Percentiles rank a stretch among this genome's conserved stretches.
Evolutionary conservation across 2,113 vertebrate genomes (phyloP).

Genomic region (Elephantulus edwardii): DNA sequence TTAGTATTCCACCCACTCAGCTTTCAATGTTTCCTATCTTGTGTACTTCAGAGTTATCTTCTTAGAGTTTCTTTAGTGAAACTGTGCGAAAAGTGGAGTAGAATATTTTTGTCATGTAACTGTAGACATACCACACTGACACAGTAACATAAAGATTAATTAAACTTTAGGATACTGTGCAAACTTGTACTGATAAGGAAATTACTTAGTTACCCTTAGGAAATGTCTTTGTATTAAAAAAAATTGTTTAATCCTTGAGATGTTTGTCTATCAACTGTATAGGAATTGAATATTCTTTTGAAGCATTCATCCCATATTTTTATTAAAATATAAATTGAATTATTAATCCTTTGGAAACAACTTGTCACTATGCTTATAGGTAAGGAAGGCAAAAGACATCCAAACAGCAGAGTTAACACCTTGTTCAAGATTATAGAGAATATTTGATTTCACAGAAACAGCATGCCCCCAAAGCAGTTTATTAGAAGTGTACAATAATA

Average conservation of each 20-base stretch:
- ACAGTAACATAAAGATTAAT: background rate
- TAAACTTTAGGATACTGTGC: background rate
- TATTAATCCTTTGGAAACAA: background rate
- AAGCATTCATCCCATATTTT: background rate
- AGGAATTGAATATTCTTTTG: background rate
- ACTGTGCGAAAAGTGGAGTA: background rate
- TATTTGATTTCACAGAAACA: too few species aligned
- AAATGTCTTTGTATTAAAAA: constrained; percentile 17
- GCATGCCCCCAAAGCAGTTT: too few species aligned
- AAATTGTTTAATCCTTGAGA: background rate
- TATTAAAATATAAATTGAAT: background rate
- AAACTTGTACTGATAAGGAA: background rate
- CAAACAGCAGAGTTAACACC: background rate
- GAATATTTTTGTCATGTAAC: background rate
- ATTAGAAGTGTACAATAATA: too few species aligned
- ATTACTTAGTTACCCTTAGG: background rate
- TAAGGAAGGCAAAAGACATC: background rate
- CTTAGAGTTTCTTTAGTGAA: background rate
- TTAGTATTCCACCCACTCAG: background rate
- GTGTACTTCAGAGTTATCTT: constrained; percentile 23
- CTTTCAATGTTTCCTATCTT: background rate
- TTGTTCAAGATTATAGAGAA: too few species aligned
- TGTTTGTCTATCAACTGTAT: background rate
- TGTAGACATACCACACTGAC: background rate
- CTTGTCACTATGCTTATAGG: background rate